Percentiles rank a stretch among this genome's conserved stretches.
Evolutionary conservation across 2,797 vertebrate genomes (phyloP).

Genomic region (Gastrophryne carolinensis): DNA sequence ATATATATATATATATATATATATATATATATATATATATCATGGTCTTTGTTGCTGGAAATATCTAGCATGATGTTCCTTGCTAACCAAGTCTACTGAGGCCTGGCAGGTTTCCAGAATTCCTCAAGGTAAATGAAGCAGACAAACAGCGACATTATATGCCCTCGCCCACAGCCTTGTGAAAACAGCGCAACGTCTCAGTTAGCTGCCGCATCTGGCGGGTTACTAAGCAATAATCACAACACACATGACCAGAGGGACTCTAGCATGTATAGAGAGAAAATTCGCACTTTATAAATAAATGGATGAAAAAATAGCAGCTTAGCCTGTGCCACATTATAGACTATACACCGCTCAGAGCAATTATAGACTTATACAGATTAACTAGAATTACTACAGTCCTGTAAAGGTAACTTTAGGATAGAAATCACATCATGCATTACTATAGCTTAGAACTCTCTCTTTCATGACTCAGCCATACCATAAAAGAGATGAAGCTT

Average conservation of each 20-base stretch:
- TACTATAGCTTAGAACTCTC: no score
- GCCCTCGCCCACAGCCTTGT: neutral
- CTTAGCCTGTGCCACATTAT: neutral
- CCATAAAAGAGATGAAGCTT: no score
- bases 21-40: neutral
- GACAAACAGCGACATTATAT: slow-evolving; percentile 12
- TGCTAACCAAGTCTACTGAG: neutral
- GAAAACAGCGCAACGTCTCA: neutral
- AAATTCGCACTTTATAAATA: neutral
- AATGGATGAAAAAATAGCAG: neutral
- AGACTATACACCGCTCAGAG: neutral
- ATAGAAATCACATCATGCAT: neutral
- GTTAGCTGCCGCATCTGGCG: neutral
- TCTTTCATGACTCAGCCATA: no score
- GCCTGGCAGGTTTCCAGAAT: slow-evolving; percentile 23
- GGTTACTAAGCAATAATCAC: slow-evolving; percentile 32
- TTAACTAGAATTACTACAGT: no score
- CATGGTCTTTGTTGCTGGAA: neutral
- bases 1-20: neutral
- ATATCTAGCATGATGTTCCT: neutral
- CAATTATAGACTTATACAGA: neutral
- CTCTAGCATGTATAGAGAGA: neutral
- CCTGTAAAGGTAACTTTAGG: neutral
- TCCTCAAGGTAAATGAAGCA: slow-evolving; percentile 40
- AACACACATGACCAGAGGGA: slow-evolving; percentile 8